A percentile compares a stretch with the other conserved stretches of the same genome.
phyloP scores from a whole-genome alignment of 1,140 invertebrate genomes.

The Drosophila leontia region DNA sequence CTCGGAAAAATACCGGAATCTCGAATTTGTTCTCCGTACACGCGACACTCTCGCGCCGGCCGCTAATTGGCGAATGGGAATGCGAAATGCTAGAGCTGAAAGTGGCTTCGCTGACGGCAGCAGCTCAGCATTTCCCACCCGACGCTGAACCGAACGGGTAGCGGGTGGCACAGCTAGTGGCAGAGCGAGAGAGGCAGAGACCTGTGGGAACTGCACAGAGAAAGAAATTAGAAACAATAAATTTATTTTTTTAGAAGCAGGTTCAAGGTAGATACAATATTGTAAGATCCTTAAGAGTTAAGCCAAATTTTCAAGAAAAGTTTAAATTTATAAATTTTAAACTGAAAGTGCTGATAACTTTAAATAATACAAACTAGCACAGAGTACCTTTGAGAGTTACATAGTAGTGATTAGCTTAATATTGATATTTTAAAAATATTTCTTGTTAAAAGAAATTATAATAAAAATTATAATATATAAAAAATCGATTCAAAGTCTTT shows the following conservation, averaged over 20 bases:
- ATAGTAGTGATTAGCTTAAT: no score
- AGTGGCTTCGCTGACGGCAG: conserved; percentile 15
- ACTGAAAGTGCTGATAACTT: no score
- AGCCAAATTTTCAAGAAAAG: neutral
- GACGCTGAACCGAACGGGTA: neutral
- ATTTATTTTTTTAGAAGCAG: no score
- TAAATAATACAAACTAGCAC: no score
- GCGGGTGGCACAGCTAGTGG: neutral
- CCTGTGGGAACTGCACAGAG: conserved; percentile 26
- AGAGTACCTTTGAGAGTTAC: no score
- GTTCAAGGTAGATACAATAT: no score
- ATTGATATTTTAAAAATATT: no score
- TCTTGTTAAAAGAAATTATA: no score
- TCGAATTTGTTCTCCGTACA: conserved; percentile 20
- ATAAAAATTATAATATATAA: no score
- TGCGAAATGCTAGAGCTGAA: conserved; percentile 7
- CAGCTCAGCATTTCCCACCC: conserved; percentile 15
- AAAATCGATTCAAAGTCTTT: no score
- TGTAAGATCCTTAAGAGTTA: no score
- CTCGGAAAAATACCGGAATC: neutral
- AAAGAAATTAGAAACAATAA: neutral
- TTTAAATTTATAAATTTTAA: neutral
- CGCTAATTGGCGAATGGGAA: conserved; percentile 62
- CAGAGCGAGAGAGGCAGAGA: conserved; percentile 1
- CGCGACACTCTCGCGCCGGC: conserved; percentile 51